Evolutionary conservation across 2,797 vertebrate genomes (phyloP).

Genomic region (Pseudomugil gertrudae): DNA sequence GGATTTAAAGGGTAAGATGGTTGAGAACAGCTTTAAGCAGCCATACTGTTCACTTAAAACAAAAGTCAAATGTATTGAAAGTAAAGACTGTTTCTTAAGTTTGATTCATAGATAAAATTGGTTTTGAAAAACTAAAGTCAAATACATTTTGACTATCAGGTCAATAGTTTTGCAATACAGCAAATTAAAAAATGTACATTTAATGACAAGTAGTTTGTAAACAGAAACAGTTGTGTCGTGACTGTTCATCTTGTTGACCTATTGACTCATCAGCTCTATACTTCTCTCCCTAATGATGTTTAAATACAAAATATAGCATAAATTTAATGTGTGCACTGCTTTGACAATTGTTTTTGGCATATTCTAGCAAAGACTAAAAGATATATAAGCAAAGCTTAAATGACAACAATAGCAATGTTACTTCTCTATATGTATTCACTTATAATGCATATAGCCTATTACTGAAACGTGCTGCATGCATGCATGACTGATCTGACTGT

Average conservation of each 20-base stretch:
- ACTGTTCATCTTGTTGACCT: neutral
- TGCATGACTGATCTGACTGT: slow-evolving; percentile 28
- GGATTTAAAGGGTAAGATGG: neutral
- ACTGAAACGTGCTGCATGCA: slow-evolving; percentile 31
- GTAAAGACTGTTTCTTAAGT: slow-evolving; percentile 9
- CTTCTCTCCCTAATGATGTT: slow-evolving; percentile 10
- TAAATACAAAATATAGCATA: slow-evolving; percentile 4
- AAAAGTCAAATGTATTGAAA: neutral
- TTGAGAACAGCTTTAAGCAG: neutral
- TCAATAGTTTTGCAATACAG: neutral
- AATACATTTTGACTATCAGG: neutral
- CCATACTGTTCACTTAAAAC: slow-evolving; percentile 26
- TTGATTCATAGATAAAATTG: slow-evolving; percentile 4
- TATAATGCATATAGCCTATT: slow-evolving; percentile 26
- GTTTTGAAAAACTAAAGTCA: neutral
- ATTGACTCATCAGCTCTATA: neutral
- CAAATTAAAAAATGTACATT: neutral
- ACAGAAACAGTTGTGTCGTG: neutral
- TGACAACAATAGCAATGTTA: neutral
- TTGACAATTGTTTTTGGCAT: slow-evolving; percentile 23
- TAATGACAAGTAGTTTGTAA: neutral
- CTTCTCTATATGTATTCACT: slow-evolving; percentile 1
- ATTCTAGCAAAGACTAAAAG: slow-evolving; percentile 28
- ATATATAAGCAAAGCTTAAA: slow-evolving; percentile 26
- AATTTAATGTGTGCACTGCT: slow-evolving; percentile 40